These are phyloP conservation scores for Meloidogyne floridensis DNA, from an alignment of 1,140 invertebrate species.

Conservation along the genomic window DNA sequence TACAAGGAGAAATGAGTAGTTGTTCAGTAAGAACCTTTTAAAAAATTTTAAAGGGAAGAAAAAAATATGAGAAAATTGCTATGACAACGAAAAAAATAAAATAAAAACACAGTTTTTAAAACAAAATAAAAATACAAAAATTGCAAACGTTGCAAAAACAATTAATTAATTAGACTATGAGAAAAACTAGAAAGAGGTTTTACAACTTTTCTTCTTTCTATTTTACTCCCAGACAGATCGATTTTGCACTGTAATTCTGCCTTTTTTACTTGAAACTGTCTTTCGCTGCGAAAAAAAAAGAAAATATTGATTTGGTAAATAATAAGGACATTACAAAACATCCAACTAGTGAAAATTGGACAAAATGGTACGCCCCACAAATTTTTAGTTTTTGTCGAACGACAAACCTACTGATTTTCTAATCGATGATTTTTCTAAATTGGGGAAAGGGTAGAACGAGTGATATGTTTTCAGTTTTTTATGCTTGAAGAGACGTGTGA, in stretches of 20 bases:
- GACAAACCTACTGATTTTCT: no score
- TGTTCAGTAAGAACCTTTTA: background rate
- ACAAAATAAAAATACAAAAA: conserved; percentile 5
- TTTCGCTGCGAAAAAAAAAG: background rate
- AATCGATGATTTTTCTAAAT: no score
- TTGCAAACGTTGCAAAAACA: background rate
- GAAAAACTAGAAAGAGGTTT: background rate
- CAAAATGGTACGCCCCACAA: no score
- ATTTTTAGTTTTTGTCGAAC: no score
- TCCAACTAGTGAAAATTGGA: no score
- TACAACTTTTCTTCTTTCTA: background rate
- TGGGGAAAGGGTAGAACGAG: no score
- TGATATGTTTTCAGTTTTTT: no score
- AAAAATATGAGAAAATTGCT: background rate
- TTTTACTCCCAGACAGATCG: background rate
- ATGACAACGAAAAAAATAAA: background rate
- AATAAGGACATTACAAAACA: no score
- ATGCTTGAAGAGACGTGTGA: no score
- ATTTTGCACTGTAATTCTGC: conserved; percentile 1
- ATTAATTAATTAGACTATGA: background rate
- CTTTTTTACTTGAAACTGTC: background rate
- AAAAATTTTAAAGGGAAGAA: background rate
- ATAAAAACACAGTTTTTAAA: background rate
- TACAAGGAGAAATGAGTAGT: background rate
- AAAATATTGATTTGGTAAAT: no score